phyloP scores from a whole-genome alignment of 2,797 vertebrate species.

The Chelmon rostratus region DNA sequence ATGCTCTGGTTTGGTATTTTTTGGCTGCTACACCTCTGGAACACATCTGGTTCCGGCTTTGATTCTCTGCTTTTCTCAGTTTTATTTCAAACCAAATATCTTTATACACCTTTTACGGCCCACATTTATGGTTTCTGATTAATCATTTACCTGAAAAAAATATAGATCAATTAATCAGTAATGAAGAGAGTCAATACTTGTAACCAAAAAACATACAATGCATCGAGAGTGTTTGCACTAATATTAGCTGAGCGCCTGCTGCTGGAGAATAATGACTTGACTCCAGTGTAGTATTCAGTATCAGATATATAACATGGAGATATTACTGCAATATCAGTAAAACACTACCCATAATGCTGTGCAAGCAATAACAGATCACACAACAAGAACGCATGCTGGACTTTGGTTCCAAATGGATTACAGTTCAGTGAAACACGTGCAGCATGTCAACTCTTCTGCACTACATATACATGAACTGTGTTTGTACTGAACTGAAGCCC shows the following conservation, averaged over 20 bases:
- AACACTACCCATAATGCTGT: conserved; percentile 9
- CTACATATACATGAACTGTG: background rate
- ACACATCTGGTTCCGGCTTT: background rate
- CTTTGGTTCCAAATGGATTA: background rate
- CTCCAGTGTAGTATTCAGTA: background rate
- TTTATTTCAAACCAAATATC: background rate
- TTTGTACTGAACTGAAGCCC: background rate
- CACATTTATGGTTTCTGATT: background rate
- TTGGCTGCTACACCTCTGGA: background rate
- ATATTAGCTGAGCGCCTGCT: background rate
- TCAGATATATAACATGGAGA: background rate
- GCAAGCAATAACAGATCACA: background rate
- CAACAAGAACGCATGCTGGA: conserved; percentile 2
- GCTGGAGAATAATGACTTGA: background rate
- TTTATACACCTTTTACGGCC: background rate
- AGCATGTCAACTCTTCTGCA: background rate
- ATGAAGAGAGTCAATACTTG: background rate
- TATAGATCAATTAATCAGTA: background rate
- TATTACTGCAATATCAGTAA: background rate
- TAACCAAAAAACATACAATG: background rate
- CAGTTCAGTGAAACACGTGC: background rate
- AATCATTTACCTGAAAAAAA: background rate
- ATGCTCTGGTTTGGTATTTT: background rate
- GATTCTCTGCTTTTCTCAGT: background rate
- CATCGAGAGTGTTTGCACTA: background rate